These are phyloP conservation scores for Pelusios castaneus DNA, from an alignment of 2,113 vertebrate species.

Conservation along the genomic window DNA sequence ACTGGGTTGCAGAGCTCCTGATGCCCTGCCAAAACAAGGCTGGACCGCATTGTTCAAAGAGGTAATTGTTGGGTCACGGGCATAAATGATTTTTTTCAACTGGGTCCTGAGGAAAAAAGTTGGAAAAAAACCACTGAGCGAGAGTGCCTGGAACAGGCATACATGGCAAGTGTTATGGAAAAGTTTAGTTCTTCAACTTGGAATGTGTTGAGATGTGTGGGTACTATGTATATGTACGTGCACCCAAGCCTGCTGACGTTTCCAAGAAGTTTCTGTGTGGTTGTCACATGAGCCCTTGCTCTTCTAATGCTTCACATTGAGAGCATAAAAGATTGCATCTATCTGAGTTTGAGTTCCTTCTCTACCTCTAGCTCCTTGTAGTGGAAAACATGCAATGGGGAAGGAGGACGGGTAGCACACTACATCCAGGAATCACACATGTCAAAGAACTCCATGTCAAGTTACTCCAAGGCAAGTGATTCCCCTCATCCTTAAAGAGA, in stretches of 20 bases:
- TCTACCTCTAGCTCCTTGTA: not conserved
- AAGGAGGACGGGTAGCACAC: fast-evolving
- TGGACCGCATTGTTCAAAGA: too few relatives aligned
- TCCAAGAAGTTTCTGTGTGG: not conserved
- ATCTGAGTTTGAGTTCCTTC: not conserved
- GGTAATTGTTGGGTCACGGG: too few relatives aligned
- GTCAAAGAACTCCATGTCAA: not conserved
- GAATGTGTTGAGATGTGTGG: not conserved
- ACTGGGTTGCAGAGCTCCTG: too few relatives aligned
- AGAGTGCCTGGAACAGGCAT: not conserved
- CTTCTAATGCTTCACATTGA: not conserved
- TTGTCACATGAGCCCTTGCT: not conserved
- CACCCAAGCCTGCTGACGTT: not conserved
- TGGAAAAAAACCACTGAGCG: too few relatives aligned
- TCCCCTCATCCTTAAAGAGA: fast-evolving
- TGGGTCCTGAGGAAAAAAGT: too few relatives aligned
- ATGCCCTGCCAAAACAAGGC: too few relatives aligned
- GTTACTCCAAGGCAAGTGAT: not conserved
- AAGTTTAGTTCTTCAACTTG: not conserved
- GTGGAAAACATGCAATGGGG: fast-evolving
- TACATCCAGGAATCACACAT: not conserved
- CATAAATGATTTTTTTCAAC: too few relatives aligned
- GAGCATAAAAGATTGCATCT: not conserved
- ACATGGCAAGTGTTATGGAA: not conserved
- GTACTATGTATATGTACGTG: not conserved